Base-by-base conservation (phyloP, 2,113 vertebrate genomes). In the Odontophorus gujanensis region DNA sequence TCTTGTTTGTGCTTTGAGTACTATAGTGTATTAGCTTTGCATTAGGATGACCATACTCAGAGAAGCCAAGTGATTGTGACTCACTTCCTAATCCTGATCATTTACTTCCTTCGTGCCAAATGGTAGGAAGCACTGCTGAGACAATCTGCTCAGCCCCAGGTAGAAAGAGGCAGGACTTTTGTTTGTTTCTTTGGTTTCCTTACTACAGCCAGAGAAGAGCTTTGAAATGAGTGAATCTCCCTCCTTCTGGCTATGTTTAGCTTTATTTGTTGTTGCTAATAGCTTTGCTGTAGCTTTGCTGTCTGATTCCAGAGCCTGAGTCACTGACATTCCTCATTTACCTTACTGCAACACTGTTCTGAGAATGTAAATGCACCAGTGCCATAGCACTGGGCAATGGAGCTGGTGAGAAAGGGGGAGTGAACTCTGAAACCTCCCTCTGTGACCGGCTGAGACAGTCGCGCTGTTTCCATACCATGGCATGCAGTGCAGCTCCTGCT, bases 91-190 rank as follows among this genome's bases (percentile, higher is more conserved):
- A 63, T 59, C 47, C 65, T 76, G n/a, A 78, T 89, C n/a, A n/a
- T 87, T 92, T 89, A 38, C 62, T 92, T 88, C 77, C 51, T 93
- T 83, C 36, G 3, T 91, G 92, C 73, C 83, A 93, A 92, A 57
- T 48, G n/a, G 51, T 1, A 25, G 73, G 86, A 81, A 95, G 65
- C 53, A 89, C 94, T 94, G 91, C 95, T 96, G 95, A 89, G 95
- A 71, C 87, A 96, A 96, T 97, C 95, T 96, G 96, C 82, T 95
- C 81, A 92, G 61, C 25, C 81, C 11, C 90, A 89, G 92, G 62
- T 18, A 68, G 58, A 92, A 76, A 18, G 50, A 81, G 67, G 42
- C 18, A 81, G 24, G 6, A 32, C 7, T 92, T 90, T 42, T 53
- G 19, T 80, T 21, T 76, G 65, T 50, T 87, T 86, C 50, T 87